These are phyloP conservation scores for Ernsta delagoae DNA, from an alignment of 2,888 invertebrate genomes.

Conservation along the genomic window DNA sequence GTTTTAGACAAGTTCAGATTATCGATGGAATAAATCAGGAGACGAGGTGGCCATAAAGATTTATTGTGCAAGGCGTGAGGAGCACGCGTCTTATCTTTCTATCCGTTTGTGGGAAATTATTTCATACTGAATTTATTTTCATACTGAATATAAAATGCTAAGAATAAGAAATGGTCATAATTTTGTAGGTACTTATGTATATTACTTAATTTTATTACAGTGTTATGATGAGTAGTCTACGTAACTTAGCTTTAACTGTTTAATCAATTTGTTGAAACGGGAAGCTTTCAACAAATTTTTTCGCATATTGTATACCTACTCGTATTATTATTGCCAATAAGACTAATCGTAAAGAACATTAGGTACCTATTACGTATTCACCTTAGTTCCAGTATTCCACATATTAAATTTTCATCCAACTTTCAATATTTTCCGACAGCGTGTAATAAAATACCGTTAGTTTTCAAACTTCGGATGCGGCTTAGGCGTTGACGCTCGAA, in stretches of 20 bases:
- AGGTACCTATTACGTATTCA: too few species aligned
- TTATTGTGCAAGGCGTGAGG: constrained; percentile 56
- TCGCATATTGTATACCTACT: too few species aligned
- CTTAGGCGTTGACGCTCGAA: not conserved
- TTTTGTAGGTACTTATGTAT: too few species aligned
- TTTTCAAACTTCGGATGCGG: not conserved
- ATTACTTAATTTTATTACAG: too few species aligned
- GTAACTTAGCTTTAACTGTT: too few species aligned
- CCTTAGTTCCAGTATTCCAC: not conserved
- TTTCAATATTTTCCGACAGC: not conserved
- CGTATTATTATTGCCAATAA: too few species aligned
- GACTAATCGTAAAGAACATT: too few species aligned
- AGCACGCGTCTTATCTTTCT: constrained; percentile 33
- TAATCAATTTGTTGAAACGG: too few species aligned
- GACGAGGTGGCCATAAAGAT: constrained; percentile 58
- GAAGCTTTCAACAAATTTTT: too few species aligned
- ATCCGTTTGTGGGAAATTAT: constrained; percentile 17
- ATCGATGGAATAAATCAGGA: constrained; percentile 68
- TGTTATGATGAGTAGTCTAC: too few species aligned
- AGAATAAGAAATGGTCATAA: too few species aligned
- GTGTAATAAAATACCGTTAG: constrained; percentile 5
- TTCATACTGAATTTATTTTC: not conserved
- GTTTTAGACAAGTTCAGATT: constrained; percentile 56
- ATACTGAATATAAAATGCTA: too few species aligned
- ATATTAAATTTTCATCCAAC: not conserved